These are phyloP conservation scores for Artibeus jamaicensis DNA, from an alignment of 2,797 vertebrate genomes.

Conservation along the genomic window DNA sequence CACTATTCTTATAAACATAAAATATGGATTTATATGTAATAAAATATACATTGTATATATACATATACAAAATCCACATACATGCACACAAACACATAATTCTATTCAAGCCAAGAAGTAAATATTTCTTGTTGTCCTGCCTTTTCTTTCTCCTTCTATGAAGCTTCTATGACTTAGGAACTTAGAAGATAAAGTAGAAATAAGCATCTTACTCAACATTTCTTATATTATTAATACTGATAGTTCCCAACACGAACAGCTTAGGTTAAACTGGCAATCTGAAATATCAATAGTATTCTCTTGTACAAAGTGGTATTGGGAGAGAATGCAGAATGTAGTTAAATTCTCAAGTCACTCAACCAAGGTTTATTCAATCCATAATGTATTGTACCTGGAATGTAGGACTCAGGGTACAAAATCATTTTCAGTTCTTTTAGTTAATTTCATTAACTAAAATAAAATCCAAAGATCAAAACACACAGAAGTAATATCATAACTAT, in stretches of 20 bases:
- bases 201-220: background rate
- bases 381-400: background rate
- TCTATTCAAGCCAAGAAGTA: constrained; percentile 36
- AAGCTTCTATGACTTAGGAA: background rate
- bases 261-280: background rate
- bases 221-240: background rate
- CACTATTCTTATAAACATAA: background rate
- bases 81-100: background rate
- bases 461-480: background rate
- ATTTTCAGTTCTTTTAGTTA: too few species aligned
- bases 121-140: background rate
- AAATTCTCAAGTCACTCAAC: background rate
- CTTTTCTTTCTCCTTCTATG: background rate
- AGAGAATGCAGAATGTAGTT: background rate
- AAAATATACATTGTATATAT: background rate
- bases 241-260: background rate
- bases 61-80: constrained; percentile 11
- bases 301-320: background rate
- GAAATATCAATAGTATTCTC: background rate
- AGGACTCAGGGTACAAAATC: background rate
- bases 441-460: constrained; percentile 44
- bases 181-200: background rate
- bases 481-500: background rate
- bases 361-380: background rate
- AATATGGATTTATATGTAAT: background rate